Conservation (phyloP, 2,113 vertebrate species). For the Barnardius zonarius region DNA sequence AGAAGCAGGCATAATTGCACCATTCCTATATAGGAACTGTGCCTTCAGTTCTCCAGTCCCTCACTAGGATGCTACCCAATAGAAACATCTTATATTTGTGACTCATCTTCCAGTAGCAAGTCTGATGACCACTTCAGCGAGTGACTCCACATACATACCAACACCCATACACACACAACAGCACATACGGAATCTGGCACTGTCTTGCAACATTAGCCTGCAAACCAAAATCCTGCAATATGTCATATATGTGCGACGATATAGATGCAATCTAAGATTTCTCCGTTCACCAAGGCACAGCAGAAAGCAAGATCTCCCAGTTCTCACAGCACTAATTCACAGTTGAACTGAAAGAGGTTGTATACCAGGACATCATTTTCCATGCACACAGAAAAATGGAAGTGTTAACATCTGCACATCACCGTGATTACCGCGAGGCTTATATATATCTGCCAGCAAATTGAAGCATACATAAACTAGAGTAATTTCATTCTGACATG, state of each 20-base stretch:
- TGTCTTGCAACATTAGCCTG: background rate
- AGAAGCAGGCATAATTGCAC: background rate
- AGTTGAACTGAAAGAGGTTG: background rate
- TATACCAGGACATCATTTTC: background rate
- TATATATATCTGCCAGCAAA: background rate
- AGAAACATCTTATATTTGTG: background rate
- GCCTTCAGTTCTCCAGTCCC: background rate
- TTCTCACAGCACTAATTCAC: background rate
- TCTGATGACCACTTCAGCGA: background rate
- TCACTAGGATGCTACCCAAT: background rate
- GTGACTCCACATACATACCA: background rate
- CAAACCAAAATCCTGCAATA: background rate
- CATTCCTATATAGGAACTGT: background rate
- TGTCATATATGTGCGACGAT: accelerated
- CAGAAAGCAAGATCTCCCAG: background rate
- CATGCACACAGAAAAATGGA: background rate
- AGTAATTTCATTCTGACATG: background rate
- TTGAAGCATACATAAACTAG: background rate
- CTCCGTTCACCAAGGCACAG: background rate
- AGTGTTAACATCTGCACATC: background rate
- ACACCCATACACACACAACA: background rate
- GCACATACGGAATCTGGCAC: background rate
- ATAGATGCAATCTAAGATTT: background rate
- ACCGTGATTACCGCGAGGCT: background rate
- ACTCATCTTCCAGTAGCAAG: background rate